Conservation (phyloP, 2,888 invertebrate genomes). For the Nomada fucata region DNA sequence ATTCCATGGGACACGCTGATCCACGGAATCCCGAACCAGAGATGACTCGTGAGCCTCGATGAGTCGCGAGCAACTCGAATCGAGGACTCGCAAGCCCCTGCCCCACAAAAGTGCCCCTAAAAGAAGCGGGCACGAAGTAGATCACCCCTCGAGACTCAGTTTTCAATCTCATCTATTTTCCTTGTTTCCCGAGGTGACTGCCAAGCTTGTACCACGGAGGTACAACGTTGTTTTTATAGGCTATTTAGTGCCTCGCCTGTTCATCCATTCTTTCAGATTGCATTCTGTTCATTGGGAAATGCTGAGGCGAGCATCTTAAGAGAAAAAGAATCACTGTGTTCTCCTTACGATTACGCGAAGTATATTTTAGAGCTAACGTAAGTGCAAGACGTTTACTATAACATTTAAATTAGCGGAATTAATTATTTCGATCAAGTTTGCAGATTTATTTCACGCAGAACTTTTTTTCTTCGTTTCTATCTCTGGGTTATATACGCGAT, state of each 20-base stretch:
- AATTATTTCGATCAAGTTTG: too few relatives aligned
- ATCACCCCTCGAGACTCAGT: conserved; percentile 27
- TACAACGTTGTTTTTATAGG: not conserved
- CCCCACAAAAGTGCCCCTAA: conserved; percentile 17
- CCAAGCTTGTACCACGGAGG: not conserved
- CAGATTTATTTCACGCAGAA: too few relatives aligned
- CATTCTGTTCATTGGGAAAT: not conserved
- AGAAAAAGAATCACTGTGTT: too few relatives aligned
- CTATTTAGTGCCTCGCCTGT: not conserved
- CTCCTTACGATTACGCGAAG: too few relatives aligned
- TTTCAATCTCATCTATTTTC: conserved; percentile 36
- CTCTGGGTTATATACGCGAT: too few relatives aligned
- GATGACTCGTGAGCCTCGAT: not conserved
- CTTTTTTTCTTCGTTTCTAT: too few relatives aligned
- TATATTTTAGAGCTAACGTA: too few relatives aligned
- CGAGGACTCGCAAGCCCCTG: conserved; percentile 23
- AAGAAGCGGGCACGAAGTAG: conserved; percentile 24
- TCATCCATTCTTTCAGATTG: not conserved
- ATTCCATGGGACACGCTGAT: conserved; percentile 31
- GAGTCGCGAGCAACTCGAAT: conserved; percentile 28
- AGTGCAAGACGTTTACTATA: too few relatives aligned
- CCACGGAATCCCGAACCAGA: conserved; percentile 38
- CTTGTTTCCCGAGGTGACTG: not conserved
- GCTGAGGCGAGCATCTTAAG: not conserved
- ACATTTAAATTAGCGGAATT: too few relatives aligned